Conservation (phyloP, 2,113 vertebrate genomes). For the Bubalus kerabau region DNA sequence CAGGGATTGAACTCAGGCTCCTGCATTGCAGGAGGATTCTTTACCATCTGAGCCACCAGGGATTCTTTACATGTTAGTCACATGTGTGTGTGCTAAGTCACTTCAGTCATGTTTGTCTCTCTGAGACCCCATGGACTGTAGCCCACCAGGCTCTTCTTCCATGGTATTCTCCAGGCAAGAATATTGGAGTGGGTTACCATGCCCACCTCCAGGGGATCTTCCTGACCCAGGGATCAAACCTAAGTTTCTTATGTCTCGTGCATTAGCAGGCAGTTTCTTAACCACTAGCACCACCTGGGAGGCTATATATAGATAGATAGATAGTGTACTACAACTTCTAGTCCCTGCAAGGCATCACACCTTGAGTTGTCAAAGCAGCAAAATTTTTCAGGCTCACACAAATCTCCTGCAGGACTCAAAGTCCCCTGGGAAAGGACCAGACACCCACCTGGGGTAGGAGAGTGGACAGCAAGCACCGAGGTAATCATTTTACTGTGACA, state of each 20-base stretch:
- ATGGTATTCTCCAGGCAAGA: background rate
- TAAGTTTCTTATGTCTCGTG: background rate
- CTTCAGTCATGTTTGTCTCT: background rate
- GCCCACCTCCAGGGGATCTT: background rate
- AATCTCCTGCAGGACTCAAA: background rate
- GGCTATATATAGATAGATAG: background rate
- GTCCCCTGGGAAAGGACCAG: background rate
- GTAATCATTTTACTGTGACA: background rate
- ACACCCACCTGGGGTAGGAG: background rate
- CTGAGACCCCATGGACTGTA: background rate
- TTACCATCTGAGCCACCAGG: background rate
- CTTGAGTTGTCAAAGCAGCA: background rate
- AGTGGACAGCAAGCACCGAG: background rate
- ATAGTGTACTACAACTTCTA: background rate
- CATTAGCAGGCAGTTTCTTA: background rate
- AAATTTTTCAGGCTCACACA: background rate
- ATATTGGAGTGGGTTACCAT: background rate
- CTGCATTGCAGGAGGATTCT: background rate
- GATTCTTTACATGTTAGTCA: background rate
- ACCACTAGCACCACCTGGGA: background rate
- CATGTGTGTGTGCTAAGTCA: rapidly evolving
- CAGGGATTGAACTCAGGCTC: background rate
- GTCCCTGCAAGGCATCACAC: background rate
- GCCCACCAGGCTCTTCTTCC: background rate
- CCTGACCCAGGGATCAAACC: background rate